phyloP scores from a whole-genome alignment of 2,888 invertebrate species.

The Drosophila kokeensis region DNA sequence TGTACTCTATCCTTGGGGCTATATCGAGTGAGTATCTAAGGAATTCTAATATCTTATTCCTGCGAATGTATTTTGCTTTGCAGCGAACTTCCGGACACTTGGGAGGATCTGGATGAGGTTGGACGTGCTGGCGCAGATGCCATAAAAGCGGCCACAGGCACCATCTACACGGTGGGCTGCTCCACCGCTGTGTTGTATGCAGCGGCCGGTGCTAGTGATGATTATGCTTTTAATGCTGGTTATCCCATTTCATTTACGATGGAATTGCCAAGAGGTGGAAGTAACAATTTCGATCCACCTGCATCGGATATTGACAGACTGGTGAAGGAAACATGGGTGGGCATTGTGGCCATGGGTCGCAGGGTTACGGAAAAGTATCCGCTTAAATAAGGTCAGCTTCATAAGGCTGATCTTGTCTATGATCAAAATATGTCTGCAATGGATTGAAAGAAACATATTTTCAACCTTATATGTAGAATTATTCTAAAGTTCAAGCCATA shows the following conservation, averaged over 20 bases:
- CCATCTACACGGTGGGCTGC: conserved; percentile 80
- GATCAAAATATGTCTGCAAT: background rate
- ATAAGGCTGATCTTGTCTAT: background rate
- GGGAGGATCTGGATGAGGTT: conserved; percentile 82
- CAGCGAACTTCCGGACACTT: conserved; percentile 84
- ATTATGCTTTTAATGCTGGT: conserved; percentile 86
- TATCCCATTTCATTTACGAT: conserved; percentile 85
- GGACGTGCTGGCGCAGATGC: conserved; percentile 80
- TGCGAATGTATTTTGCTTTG: background rate
- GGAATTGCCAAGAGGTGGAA: conserved; percentile 87
- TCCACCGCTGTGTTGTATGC: conserved; percentile 84
- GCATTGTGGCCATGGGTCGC: conserved; percentile 79
- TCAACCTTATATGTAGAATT: background rate
- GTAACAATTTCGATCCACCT: conserved; percentile 86
- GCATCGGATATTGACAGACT: conserved; percentile 86
- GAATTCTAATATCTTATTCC: accelerated
- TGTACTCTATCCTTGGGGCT: conserved; percentile 80
- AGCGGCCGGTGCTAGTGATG: conserved; percentile 87
- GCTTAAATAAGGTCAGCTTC: conserved; percentile 28
- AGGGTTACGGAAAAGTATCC: conserved; percentile 66
- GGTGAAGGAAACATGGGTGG: conserved; percentile 87
- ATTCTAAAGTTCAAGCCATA: background rate
- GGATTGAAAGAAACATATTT: background rate
- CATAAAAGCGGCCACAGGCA: conserved; percentile 79
- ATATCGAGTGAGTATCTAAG: conserved; percentile 57